Percentiles rank a stretch among this genome's conserved stretches.
These are phyloP conservation scores for Glyptemys insculpta DNA, from an alignment of 2,797 vertebrate species.

Conservation along the genomic window DNA sequence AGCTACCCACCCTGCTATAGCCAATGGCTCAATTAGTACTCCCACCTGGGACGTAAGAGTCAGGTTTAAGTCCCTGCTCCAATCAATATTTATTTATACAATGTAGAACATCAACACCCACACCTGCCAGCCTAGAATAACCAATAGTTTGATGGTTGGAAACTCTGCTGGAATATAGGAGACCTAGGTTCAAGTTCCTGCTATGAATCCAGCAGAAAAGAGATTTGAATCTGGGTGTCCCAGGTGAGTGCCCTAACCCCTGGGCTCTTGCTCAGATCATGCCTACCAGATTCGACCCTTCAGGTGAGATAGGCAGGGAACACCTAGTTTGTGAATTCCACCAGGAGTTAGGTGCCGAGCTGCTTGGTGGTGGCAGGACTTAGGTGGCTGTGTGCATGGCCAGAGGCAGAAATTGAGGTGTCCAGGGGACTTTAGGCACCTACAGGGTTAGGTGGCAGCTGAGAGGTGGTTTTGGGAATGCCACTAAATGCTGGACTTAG, in stretches of 20 bases:
- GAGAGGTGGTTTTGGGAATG: not conserved
- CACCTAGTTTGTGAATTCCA: not conserved
- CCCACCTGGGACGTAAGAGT: not conserved
- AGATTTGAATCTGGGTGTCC: not conserved
- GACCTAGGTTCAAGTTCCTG: not conserved
- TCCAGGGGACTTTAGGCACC: not conserved
- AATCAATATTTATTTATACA: not conserved
- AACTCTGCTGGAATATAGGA: not conserved
- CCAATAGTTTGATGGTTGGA: not conserved
- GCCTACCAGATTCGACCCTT: not conserved
- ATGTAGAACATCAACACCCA: not conserved
- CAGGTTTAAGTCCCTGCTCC: not conserved
- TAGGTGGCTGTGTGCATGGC: not conserved
- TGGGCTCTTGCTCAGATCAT: rapidly evolving
- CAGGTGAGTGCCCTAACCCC: not conserved
- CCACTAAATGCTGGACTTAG: not conserved
- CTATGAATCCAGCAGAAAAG: not conserved
- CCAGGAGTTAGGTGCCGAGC: not conserved
- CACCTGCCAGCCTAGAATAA: not conserved
- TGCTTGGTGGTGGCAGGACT: not conserved
- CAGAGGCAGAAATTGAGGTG: not conserved
- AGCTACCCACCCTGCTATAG: too few species aligned
- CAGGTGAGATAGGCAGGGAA: not conserved
- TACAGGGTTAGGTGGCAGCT: not conserved
- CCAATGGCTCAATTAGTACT: not conserved